Evolutionary conservation across 2,113 vertebrate species (phyloP).

Genomic region (Python bivittatus): DNA sequence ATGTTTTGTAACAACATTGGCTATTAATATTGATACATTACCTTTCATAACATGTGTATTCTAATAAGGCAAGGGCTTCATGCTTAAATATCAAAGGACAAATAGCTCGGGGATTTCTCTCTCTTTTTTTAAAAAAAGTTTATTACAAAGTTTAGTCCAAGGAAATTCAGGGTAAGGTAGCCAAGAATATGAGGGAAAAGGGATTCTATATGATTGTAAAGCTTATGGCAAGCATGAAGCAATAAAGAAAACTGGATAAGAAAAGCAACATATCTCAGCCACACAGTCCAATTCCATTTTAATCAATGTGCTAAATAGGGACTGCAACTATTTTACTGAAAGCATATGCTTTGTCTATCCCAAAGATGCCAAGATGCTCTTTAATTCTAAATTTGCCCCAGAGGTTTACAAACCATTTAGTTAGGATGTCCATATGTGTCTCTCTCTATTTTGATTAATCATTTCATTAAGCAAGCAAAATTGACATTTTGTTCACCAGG

Average conservation of each 20-base stretch:
- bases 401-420: neutral
- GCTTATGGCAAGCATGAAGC: neutral
- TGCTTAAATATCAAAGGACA: neutral
- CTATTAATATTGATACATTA: neutral
- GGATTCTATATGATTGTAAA: neutral
- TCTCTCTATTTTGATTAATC: neutral
- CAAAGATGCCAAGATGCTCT: neutral
- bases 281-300: neutral
- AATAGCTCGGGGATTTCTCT: neutral
- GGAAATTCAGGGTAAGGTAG: neutral
- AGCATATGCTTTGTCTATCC: neutral
- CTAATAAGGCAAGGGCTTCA: neutral
- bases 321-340: constrained; percentile 4
- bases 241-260: neutral
- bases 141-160: neutral
- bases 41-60: neutral
- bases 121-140: neutral
- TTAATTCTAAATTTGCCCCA: neutral
- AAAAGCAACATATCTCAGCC: neutral
- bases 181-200: neutral
- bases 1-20: neutral
- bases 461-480: neutral
- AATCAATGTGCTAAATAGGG: neutral
- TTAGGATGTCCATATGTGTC: neutral
- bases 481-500: neutral